Evolutionary conservation across 30 jellyfish, hydroid and myxozoan species (phyloP), one percentile per base, ranked within the genome.

Genomic region (Chrysaora quinquecirrha): DNA sequence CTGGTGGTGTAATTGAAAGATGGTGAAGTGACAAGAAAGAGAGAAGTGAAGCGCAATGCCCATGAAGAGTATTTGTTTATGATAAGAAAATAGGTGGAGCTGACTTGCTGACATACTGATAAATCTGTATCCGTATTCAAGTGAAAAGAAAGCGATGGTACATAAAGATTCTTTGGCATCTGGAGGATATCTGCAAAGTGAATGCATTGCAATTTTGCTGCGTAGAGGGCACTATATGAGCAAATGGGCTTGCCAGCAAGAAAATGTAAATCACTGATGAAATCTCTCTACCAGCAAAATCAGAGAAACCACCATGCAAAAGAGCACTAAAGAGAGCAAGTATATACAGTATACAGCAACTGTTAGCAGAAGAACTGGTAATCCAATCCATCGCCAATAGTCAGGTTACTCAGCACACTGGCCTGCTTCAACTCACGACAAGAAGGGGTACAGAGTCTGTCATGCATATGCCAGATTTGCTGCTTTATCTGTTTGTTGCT

Each of bases 21-120:
- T 78, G 89, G 89, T 64, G 77, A 7, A 76, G 33, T 34, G 22
- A 47, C 35, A 76, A 73, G 73, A 73, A 32, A 73, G 77, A 64
- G 77, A 16, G 9, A 16, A 3, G 80, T 34, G 67, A 24, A 28
- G 49, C 48, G 20, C 81, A 48, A 70, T 32, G 87, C 62, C 89
- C 90, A 28, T 23, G 12, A 48, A 81, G 46, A 22, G 81, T 61
- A 28, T 33, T 21, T 21, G 23, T 27, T 21, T 49, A 81, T 30
- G 69, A 81, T 47, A 54, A 29, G 75, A 16, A 35, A 35, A 19
- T 32, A 68, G 88, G 88, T 10, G 88, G 84, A 29, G 88, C 58
- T 75, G 88, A 76, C 72, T 76, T 29, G 88, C 88, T 34, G 88
- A 76, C 82, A 76, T 76, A 85, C 21, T 76, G 83, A 76, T 76